These are phyloP conservation scores for Montipora sp. DNA, from an alignment of 64 coral and sea anemone species.

Conservation along the genomic window DNA sequence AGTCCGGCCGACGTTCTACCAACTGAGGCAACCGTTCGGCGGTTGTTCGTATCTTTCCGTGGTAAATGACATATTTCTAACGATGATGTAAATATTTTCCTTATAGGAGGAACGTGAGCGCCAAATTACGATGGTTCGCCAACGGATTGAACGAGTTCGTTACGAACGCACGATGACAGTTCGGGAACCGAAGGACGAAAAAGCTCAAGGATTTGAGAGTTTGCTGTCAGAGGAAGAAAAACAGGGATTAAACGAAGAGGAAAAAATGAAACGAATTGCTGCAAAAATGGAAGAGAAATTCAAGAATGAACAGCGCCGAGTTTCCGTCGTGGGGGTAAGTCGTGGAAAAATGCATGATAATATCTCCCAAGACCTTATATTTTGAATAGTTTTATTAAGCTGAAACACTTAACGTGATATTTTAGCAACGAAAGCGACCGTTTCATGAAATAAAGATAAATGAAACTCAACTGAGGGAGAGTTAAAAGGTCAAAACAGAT, in stretches of 20 bases:
- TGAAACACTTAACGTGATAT: no score
- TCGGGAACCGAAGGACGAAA: slow-evolving; percentile 82
- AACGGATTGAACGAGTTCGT: slow-evolving; percentile 88
- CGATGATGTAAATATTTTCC: neutral
- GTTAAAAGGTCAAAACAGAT: no score
- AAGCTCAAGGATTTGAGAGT: slow-evolving; percentile 86
- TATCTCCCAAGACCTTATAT: no score
- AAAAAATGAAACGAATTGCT: slow-evolving; percentile 96
- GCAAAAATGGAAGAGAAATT: slow-evolving; percentile 99
- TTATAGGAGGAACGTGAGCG: slow-evolving; percentile 89
- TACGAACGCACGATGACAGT: slow-evolving; percentile 98
- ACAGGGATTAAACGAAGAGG: slow-evolving; percentile 82
- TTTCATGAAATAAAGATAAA: no score
- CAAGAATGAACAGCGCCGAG: slow-evolving; percentile 78
- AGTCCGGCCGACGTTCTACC: no score
- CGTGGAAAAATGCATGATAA: neutral
- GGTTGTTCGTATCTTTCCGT: neutral
- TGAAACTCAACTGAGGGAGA: no score
- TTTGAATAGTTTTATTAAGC: no score
- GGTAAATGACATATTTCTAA: neutral
- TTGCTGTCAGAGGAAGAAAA: slow-evolving; percentile 87
- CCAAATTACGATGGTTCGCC: slow-evolving; percentile 91
- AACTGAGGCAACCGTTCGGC: no score
- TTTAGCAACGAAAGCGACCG: no score
- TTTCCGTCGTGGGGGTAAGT: slow-evolving; percentile 72